Base-by-base conservation (phyloP, 2,888 invertebrate species). In the Melipona bicolor region DNA sequence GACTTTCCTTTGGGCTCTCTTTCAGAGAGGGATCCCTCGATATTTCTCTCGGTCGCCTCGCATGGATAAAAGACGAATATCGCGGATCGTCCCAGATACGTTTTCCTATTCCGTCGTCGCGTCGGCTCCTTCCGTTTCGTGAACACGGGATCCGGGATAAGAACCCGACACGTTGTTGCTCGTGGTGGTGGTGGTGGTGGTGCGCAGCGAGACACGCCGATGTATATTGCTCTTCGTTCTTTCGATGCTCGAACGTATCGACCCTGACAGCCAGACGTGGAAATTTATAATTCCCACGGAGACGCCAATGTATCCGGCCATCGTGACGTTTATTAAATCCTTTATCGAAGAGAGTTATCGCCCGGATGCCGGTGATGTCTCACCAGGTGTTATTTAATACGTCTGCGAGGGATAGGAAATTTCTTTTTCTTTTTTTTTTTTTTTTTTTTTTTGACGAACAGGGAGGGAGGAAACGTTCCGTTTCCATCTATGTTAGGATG, bases 261-360 rank as follows among this genome's bases (percentile, higher is more conserved):
- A 84, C 43, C 69, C 43, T 9, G 13, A 54, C 27, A 43, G 62
- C 19, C 68, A 36, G 9, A 5, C 75, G 72, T 50, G 75, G 72
- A 82, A 84, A 84, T 84, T 76, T 84, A 84, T 84, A 75, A 82
- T 84, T 82, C 78, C 43, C 82, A 59, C 68, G 19, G 32, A 70
- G 67, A 84, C 59, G 50, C 61, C 61, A 43, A 56, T 62, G 82
- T 71, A 82, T 72, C 68, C 59, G n/a, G 49, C 19, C 19, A 19
- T 54, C 50, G 62, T 68, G 82, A 84, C 77, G 75, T 84, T 84
- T 82, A 84, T 82, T 84, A 82, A 75, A 84, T 84, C 78, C 71
- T 78, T 82, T 78, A 75, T 72, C 72, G 74, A 64, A 43, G 77
- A 71, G 19, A 70, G 72, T 75, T 75, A 73, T 64, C 21, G 43